phyloP scores from a whole-genome alignment of 2,888 invertebrate species.

The Yponomeuta malinellus region DNA sequence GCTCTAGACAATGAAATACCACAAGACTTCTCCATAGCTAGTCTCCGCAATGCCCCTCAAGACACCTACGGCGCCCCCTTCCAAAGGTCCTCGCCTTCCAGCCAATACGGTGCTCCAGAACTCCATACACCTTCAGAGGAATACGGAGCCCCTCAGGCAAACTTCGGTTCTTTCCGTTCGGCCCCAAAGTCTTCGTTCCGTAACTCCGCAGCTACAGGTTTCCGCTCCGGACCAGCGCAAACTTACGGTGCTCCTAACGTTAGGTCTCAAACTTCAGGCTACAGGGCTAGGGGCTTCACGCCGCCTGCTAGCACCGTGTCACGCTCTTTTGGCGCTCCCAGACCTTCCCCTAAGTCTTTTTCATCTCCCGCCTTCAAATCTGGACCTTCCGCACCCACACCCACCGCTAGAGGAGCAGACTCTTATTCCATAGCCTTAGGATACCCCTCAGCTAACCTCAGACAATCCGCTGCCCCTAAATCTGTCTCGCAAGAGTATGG shows the following conservation, averaged over 20 bases:
- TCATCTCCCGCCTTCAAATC: slow-evolving; percentile 42
- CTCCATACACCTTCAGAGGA: slow-evolving; percentile 37
- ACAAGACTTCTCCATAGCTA: background rate
- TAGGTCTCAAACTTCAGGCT: slow-evolving; percentile 28
- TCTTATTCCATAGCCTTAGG: background rate
- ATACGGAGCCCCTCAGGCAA: slow-evolving; percentile 38
- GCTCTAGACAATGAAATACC: slow-evolving; percentile 25
- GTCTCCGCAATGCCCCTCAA: slow-evolving; percentile 22
- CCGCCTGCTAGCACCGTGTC: background rate
- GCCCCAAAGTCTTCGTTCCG: background rate
- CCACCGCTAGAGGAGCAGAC: slow-evolving; percentile 12
- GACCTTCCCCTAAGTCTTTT: slow-evolving; percentile 30
- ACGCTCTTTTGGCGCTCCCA: slow-evolving; percentile 41
- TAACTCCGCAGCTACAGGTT: background rate
- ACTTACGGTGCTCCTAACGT: slow-evolving; percentile 35
- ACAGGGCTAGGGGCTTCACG: background rate
- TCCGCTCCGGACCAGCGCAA: slow-evolving; percentile 27
- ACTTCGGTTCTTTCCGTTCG: slow-evolving; percentile 13
- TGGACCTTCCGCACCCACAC: slow-evolving; percentile 15
- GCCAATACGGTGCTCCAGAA: slow-evolving; percentile 37
- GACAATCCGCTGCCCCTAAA: slow-evolving; percentile 8
- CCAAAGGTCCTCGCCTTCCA: slow-evolving; percentile 30
- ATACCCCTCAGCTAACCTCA: background rate
- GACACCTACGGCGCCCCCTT: slow-evolving; percentile 31
- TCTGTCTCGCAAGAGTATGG: slow-evolving; percentile 63